phyloP scores from a whole-genome alignment of 2,888 invertebrate species.

The Tenthredo scrophulariae region DNA sequence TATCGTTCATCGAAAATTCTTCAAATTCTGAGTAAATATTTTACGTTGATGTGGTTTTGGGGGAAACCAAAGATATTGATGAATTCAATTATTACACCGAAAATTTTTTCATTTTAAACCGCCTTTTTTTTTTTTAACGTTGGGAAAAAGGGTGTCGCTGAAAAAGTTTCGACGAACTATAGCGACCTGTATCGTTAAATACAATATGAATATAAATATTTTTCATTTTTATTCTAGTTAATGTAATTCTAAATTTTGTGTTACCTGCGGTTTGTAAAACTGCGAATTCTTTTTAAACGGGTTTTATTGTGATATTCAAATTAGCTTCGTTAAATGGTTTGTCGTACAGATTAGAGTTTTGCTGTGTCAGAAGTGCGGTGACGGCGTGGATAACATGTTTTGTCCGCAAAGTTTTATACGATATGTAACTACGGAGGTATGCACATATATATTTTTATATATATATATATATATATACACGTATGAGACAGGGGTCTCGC shows the following conservation, averaged over 20 bases:
- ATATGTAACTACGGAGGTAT: slow-evolving; percentile 22
- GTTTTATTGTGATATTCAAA: slow-evolving; percentile 23
- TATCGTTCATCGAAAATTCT: no score
- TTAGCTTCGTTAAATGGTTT: slow-evolving; percentile 29
- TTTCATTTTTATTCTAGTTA: no score
- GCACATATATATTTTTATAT: not conserved
- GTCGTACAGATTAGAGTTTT: slow-evolving; percentile 37
- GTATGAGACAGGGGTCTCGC: not conserved
- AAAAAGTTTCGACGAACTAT: no score
- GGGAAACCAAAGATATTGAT: no score
- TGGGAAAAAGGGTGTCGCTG: no score
- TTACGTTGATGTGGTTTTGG: no score
- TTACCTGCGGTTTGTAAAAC: not conserved
- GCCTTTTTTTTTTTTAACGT: no score
- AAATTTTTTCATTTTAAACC: no score
- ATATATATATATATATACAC: not conserved
- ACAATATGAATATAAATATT: no score
- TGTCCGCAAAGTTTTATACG: slow-evolving; percentile 41
- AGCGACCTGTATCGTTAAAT: no score
- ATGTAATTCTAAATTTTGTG: not conserved
- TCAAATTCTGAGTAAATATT: no score
- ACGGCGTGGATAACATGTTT: slow-evolving; percentile 29
- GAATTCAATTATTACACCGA: no score
- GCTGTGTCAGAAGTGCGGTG: slow-evolving; percentile 42
- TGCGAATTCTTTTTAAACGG: not conserved